Base-by-base conservation (phyloP, 1,140 invertebrate species). In the Periplaneta americana region DNA sequence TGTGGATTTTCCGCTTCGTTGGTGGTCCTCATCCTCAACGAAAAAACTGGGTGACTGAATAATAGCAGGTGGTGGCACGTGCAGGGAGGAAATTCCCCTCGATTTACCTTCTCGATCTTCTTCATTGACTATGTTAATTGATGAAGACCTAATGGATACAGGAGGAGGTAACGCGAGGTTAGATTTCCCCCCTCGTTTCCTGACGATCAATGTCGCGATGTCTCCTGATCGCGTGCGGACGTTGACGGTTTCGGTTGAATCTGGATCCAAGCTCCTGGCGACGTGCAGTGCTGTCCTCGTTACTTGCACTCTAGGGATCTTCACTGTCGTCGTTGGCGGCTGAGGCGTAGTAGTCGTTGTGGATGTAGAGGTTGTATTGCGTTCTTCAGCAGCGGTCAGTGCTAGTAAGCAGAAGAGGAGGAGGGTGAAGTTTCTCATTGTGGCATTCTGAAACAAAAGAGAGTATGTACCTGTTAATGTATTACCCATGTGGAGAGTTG, bases 251-350 rank as follows among this genome's bases (percentile, higher is more conserved):
- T 95, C 92, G 33, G 92, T 95, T 74, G 93, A 91, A 8, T 93
- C 92, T 3, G 94, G 94, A 87, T 94, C 92, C 2, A 95, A 88
- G 86, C 93, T 95, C 83, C 94, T 90, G 0, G 94, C 92, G 5
- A 96, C 94, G 86, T 95, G 94, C 1, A 96, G 87, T 85, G 94
- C 92, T 6, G 95, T 95, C 77, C 94, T 90, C 4, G 94, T 91
- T 39, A 36, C 28, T 31, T 48, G 33, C 22, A 35, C 74, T 34
- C 39, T 34, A 3, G 82, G 78, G 1, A 11, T 66, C 48, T n/a
- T n/a, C n/a, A n/a, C n/a, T n/a, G n/a, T n/a, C n/a, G 77, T 31
- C 28, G 74, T 75, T 75, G 48, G 15, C 15, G 74, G 28, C 22
- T 8, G 74, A 28, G 13, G 11, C 22, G 74, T 11, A 28, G 74